These are phyloP conservation scores for Crypturellus tataupa DNA, from an alignment of 2,797 vertebrate species.

Conservation along the genomic window DNA sequence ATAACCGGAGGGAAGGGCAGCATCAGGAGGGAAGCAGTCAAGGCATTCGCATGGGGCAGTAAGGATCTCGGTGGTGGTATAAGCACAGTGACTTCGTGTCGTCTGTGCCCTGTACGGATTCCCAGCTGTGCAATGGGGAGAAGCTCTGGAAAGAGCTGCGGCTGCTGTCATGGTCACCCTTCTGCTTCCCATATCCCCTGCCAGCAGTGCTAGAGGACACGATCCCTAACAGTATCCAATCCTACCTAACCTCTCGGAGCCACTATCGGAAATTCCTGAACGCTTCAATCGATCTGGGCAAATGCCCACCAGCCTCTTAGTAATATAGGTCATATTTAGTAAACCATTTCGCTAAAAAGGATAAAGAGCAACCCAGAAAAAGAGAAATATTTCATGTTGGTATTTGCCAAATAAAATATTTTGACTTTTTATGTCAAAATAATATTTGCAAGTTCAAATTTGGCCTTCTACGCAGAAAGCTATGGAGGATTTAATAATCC, in stretches of 20 bases:
- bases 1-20: background rate
- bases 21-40: background rate
- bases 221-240: background rate
- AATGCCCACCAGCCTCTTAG: background rate
- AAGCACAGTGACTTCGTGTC: background rate
- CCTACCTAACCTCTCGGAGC: background rate
- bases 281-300: background rate
- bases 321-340: background rate
- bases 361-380: background rate
- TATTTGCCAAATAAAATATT: background rate
- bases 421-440: background rate
- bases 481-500: background rate
- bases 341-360: background rate
- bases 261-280: background rate
- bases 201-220: background rate
- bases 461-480: background rate
- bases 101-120: background rate
- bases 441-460: background rate
- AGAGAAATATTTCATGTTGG: background rate
- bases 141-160: background rate
- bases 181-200: background rate
- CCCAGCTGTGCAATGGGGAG: background rate
- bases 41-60: background rate
- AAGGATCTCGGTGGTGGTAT: background rate
- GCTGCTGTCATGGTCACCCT: background rate